A percentile compares a stretch with the other conserved stretches of the same genome.
Conservation (phyloP, 2,113 vertebrate species). For the Tricholaema leucomelas region DNA sequence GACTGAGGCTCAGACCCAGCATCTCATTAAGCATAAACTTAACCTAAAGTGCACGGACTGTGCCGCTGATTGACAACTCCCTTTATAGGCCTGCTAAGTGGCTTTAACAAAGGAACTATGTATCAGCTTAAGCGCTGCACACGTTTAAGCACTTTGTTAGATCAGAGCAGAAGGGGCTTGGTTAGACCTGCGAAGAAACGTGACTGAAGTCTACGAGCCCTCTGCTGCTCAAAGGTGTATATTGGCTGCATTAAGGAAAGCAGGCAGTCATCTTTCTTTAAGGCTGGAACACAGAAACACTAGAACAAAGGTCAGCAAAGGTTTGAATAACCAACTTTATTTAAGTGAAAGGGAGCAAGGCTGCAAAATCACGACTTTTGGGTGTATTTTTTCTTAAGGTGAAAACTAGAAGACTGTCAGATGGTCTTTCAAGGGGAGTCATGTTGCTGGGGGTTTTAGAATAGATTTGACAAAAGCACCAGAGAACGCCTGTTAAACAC, state of each 20-base stretch:
- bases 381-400: neutral
- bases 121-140: neutral
- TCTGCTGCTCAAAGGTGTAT: neutral
- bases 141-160: neutral
- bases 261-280: neutral
- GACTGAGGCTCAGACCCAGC: constrained; percentile 31
- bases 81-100: constrained; percentile 30
- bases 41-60: constrained; percentile 8
- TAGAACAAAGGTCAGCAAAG: neutral
- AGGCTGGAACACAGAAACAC: no score
- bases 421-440: neutral
- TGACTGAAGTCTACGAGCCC: neutral
- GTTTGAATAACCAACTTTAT: neutral
- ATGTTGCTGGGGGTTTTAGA: neutral
- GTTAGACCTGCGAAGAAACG: neutral
- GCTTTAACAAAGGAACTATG: constrained; percentile 3
- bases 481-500: neutral
- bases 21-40: constrained; percentile 37
- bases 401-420: neutral
- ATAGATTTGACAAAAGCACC: neutral
- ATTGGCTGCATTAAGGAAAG: neutral
- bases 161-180: neutral
- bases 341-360: neutral
- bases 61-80: constrained; percentile 29
- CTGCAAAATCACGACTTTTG: neutral